A percentile compares a stretch with the other conserved stretches of the same genome.
These are phyloP conservation scores for Ectemnius lituratus DNA, from an alignment of 2,888 invertebrate genomes.

Conservation along the genomic window DNA sequence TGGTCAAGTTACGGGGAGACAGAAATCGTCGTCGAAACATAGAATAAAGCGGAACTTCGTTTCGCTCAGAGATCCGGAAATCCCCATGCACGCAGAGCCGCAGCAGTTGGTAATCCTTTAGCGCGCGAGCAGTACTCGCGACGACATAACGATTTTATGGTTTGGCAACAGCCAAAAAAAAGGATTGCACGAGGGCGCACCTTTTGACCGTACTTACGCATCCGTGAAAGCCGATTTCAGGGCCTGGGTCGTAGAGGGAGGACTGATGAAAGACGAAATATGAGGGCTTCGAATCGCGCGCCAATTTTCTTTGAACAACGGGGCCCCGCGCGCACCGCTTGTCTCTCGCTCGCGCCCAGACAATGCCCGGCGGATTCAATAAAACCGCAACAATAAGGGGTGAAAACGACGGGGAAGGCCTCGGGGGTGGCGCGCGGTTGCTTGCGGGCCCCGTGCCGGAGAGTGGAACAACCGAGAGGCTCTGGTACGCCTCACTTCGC, in stretches of 20 bases:
- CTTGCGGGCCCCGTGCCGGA: slow-evolving; percentile 20
- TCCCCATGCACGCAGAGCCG: too few relatives aligned
- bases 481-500: slow-evolving; percentile 15
- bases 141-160: slow-evolving; percentile 36
- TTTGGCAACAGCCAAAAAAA: slow-evolving; percentile 25
- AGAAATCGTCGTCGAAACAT: neutral
- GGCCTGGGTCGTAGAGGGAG: slow-evolving; percentile 28
- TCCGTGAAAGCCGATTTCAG: slow-evolving; percentile 57
- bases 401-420: slow-evolving; percentile 61
- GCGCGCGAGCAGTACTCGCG: slow-evolving; percentile 8
- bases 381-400: slow-evolving; percentile 77
- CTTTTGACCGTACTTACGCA: slow-evolving; percentile 53
- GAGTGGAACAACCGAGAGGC: slow-evolving; percentile 37
- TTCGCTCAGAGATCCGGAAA: slow-evolving; percentile 1
- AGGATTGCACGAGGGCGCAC: slow-evolving; percentile 13
- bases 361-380: slow-evolving; percentile 75
- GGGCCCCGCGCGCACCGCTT: slow-evolving; percentile 9
- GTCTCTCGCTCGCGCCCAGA: slow-evolving; percentile 68
- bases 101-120: neutral
- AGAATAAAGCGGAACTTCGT: neutral
- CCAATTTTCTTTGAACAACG: slow-evolving; percentile 70
- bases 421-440: slow-evolving; percentile 20
- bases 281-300: slow-evolving; percentile 57
- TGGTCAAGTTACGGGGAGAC: neutral
- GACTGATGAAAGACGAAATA: slow-evolving; percentile 49